Evolutionary conservation across 2,113 vertebrate genomes (phyloP).

Genomic region (Plestiodon gilberti): DNA sequence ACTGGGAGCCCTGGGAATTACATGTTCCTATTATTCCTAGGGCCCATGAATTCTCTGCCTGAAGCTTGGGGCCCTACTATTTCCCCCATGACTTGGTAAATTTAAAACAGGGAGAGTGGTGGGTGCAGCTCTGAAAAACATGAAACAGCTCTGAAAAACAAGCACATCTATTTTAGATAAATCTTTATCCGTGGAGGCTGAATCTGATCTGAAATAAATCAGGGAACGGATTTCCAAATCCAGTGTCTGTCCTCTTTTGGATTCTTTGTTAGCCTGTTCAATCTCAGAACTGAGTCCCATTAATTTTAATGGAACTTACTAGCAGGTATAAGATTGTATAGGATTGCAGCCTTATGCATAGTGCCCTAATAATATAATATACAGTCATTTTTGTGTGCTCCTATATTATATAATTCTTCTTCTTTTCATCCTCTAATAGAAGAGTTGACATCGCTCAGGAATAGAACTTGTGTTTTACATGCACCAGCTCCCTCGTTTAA

Average conservation of each 20-base stretch:
- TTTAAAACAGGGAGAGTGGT: not conserved
- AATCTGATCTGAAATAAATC: not conserved
- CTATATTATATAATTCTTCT: constrained; percentile 22
- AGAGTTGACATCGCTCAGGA: not conserved
- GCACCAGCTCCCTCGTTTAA: too few relatives aligned
- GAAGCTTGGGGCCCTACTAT: not conserved
- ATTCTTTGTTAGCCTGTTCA: not conserved
- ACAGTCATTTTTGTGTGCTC: not conserved
- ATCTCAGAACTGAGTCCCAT: too few relatives aligned
- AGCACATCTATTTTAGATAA: not conserved
- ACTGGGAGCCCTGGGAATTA: too few relatives aligned
- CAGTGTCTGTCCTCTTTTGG: not conserved
- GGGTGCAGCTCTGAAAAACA: not conserved
- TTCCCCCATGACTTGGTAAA: not conserved
- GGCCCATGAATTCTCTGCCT: not conserved
- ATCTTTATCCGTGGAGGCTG: not conserved
- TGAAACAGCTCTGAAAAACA: too few relatives aligned
- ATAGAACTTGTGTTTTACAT: not conserved
- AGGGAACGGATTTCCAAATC: not conserved
- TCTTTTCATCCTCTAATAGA: constrained; percentile 36
- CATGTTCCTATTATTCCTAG: not conserved
- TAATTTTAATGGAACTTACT: too few relatives aligned
- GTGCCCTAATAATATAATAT: too few relatives aligned
- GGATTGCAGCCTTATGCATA: too few relatives aligned
- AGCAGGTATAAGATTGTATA: too few relatives aligned